Conservation (phyloP, 2,888 invertebrate genomes). For the Neoscelio sp. region DNA sequence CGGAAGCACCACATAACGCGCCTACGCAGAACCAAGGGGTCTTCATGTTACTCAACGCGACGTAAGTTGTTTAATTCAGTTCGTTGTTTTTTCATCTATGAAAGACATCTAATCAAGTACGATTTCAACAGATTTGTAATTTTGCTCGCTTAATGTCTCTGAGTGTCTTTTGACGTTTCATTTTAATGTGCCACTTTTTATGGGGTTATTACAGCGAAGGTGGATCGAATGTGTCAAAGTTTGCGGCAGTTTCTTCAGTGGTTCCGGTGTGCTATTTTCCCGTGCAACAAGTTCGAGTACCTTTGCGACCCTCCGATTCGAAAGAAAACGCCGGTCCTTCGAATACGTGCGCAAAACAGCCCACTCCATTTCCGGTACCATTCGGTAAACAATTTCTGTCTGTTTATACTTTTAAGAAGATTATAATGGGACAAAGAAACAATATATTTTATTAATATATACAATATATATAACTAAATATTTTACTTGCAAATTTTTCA, state of each 20-base stretch:
- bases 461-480: too few relatives aligned
- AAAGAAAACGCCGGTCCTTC: conserved; percentile 46
- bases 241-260: conserved; percentile 82
- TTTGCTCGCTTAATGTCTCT: too few relatives aligned
- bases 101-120: too few relatives aligned
- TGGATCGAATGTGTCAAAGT: conserved; percentile 73
- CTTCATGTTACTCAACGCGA: conserved; percentile 1
- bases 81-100: background rate
- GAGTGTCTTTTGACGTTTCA: too few relatives aligned
- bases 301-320: conserved; percentile 56
- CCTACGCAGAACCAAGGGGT: conserved; percentile 6
- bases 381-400: conserved; percentile 47
- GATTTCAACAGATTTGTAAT: too few relatives aligned
- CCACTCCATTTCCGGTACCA: conserved; percentile 43
- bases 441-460: too few relatives aligned
- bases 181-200: background rate
- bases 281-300: conserved; percentile 77
- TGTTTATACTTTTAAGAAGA: too few relatives aligned
- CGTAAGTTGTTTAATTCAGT: background rate
- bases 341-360: conserved; percentile 7
- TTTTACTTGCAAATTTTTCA: too few relatives aligned
- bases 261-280: conserved; percentile 86
- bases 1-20: background rate
- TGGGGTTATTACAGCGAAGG: conserved; percentile 69
- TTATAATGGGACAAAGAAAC: too few relatives aligned